These are phyloP conservation scores for Tachypleus tridentatus DNA, from an alignment of 1,140 invertebrate genomes.

Conservation along the genomic window DNA sequence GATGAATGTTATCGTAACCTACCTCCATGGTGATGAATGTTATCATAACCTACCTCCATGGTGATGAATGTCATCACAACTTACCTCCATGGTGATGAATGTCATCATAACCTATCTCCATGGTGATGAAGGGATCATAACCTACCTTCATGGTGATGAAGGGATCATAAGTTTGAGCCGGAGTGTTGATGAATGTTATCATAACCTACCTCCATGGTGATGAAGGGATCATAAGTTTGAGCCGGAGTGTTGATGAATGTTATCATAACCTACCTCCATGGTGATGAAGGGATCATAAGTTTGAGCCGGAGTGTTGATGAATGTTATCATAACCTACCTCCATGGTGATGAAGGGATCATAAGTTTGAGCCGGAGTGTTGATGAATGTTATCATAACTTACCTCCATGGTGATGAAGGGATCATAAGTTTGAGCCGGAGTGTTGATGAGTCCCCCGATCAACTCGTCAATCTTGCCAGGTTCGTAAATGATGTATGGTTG, in stretches of 20 bases:
- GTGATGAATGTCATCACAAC: too few species aligned
- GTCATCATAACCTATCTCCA: too few species aligned
- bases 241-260: conserved; percentile 61
- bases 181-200: conserved; percentile 46
- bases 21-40: conserved; percentile 32
- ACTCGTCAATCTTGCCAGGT: conserved; percentile 81
- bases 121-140: too few species aligned
- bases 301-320: conserved; percentile 72
- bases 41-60: conserved; percentile 53
- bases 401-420: conserved; percentile 81
- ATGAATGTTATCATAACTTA: conserved; percentile 31
- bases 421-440: conserved; percentile 92
- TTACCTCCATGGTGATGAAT: conserved; percentile 33
- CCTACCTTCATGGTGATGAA: conserved; percentile 80
- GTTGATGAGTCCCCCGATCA: conserved; percentile 82
- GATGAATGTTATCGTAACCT: too few species aligned
- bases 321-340: conserved; percentile 45
- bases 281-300: conserved; percentile 91
- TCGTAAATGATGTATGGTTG: conserved; percentile 79
- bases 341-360: conserved; percentile 87
- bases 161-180: conserved; percentile 88
- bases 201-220: conserved; percentile 44
- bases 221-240: conserved; percentile 48
- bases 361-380: conserved; percentile 86
- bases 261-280: conserved; percentile 53